phyloP scores from a whole-genome alignment of 2,888 invertebrate species.

The Mayetiola destructor region DNA sequence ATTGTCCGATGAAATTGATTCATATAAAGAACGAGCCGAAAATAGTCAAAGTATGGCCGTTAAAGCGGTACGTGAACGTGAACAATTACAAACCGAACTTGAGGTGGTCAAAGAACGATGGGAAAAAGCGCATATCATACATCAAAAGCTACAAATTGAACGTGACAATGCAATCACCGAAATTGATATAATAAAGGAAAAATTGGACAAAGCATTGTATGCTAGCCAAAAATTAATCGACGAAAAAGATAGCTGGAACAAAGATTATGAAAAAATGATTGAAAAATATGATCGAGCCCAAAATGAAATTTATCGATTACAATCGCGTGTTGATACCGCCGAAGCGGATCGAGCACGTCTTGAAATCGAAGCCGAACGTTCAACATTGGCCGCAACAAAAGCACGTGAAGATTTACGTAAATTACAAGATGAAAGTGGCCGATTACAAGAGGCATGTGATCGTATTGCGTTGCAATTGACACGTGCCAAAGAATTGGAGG shows the following conservation, averaged over 20 bases:
- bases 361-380: constrained; percentile 74
- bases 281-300: constrained; percentile 88
- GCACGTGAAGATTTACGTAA: constrained; percentile 74
- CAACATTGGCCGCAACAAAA: constrained; percentile 62
- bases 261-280: constrained; percentile 81
- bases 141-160: constrained; percentile 78
- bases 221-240: constrained; percentile 70
- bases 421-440: constrained; percentile 70
- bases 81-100: constrained; percentile 69
- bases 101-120: constrained; percentile 76
- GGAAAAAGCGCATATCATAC: constrained; percentile 72
- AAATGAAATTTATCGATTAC: constrained; percentile 75
- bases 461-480: constrained; percentile 70
- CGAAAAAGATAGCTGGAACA: constrained; percentile 75
- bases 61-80: constrained; percentile 70
- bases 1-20: constrained; percentile 65
- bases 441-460: constrained; percentile 79
- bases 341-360: constrained; percentile 78
- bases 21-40: constrained; percentile 68
- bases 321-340: constrained; percentile 73
- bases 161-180: constrained; percentile 74
- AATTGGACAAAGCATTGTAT: constrained; percentile 74
- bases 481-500: constrained; percentile 78
- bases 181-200: constrained; percentile 74
- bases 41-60: constrained; percentile 66